These are phyloP conservation scores for Diabrotica undecimpunctata DNA, from an alignment of 1,140 invertebrate genomes.

Conservation along the genomic window DNA sequence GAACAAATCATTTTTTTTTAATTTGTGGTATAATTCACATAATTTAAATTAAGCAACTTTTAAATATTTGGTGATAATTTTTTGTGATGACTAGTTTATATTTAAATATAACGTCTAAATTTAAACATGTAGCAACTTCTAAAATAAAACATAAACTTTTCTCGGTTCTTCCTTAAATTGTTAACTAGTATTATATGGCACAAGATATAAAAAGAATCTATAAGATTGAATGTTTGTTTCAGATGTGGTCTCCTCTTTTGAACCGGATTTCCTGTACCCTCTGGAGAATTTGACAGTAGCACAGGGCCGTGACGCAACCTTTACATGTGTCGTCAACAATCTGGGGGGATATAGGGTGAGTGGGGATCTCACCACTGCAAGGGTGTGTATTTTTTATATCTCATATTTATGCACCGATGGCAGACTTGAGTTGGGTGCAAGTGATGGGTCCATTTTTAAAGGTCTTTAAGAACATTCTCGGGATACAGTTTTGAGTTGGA, in stretches of 20 bases:
- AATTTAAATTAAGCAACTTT: too few species aligned
- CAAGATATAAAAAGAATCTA: background rate
- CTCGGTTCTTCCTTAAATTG: too few species aligned
- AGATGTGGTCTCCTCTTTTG: slow-evolving; percentile 59
- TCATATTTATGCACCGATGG: slow-evolving; percentile 33
- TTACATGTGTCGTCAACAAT: slow-evolving; percentile 87
- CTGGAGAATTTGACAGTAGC: slow-evolving; percentile 83
- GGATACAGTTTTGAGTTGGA: background rate
- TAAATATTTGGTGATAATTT: too few species aligned
- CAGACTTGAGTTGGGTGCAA: slow-evolving; percentile 19
- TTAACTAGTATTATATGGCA: too few species aligned
- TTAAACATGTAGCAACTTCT: too few species aligned
- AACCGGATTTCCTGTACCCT: slow-evolving; percentile 80
- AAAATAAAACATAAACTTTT: too few species aligned
- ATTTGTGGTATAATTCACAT: too few species aligned
- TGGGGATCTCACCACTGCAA: slow-evolving; percentile 76
- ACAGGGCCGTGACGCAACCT: slow-evolving; percentile 81
- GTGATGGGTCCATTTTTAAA: slow-evolving; percentile 22
- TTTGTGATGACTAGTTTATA: too few species aligned
- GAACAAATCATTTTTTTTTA: too few species aligned
- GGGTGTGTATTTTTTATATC: slow-evolving; percentile 62
- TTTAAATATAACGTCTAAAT: too few species aligned
- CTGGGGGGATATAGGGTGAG: slow-evolving; percentile 90
- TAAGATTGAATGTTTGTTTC: slow-evolving; percentile 33
- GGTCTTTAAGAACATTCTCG: background rate